phyloP scores from a whole-genome alignment of 2,113 vertebrate species.

The Aviceda subcristata region DNA sequence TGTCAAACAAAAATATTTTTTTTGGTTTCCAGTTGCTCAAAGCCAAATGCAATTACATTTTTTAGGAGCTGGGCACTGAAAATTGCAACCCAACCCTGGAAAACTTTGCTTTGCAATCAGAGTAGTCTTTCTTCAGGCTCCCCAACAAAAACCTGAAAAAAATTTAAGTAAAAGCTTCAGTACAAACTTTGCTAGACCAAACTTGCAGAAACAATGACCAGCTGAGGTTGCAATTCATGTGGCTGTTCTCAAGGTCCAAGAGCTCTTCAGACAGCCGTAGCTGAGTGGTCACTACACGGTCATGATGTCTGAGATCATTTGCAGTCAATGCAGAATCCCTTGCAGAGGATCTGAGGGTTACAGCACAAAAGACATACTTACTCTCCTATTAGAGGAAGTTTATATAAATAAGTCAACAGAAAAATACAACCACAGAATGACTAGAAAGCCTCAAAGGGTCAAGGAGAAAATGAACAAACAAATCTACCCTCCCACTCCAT shows the following conservation, averaged over 20 bases:
- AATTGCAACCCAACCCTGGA: background rate
- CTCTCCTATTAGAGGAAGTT: background rate
- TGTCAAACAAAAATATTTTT: background rate
- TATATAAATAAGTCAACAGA: slow-evolving; percentile 19
- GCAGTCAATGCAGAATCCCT: background rate
- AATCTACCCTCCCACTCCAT: background rate
- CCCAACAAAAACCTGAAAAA: background rate
- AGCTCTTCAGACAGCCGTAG: background rate
- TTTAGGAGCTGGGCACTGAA: background rate
- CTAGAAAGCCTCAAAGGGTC: background rate
- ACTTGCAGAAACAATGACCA: background rate
- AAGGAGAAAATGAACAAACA: background rate
- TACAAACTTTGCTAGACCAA: background rate
- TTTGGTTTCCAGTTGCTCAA: background rate
- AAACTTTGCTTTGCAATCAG: background rate
- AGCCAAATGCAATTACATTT: background rate
- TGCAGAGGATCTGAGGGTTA: background rate
- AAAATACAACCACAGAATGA: background rate
- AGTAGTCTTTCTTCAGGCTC: background rate
- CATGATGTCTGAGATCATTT: background rate
- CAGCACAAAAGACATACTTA: background rate
- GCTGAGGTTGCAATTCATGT: background rate
- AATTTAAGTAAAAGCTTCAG: background rate
- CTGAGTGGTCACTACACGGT: background rate
- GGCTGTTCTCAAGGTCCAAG: background rate